Evolutionary conservation across 1,140 invertebrate species (phyloP).

Genomic region (Elymnias hypermnestra): DNA sequence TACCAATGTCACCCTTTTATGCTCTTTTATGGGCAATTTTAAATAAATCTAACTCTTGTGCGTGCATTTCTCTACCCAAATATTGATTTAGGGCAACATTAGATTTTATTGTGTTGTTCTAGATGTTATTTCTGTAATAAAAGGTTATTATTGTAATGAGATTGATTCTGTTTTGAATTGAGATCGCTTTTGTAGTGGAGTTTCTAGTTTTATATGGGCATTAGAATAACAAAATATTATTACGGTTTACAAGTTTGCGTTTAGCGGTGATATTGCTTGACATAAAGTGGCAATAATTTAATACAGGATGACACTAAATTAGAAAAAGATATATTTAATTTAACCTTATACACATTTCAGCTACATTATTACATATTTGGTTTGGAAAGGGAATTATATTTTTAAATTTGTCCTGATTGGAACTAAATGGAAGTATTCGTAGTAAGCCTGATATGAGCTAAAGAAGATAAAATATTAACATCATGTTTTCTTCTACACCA

Average conservation of each 20-base stretch:
- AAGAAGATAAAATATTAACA: no score
- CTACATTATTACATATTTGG: background rate
- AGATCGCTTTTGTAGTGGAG: constrained; percentile 1
- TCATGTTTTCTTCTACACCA: no score
- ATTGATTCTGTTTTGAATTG: constrained; percentile 16
- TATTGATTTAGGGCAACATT: constrained; percentile 33
- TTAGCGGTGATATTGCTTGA: no score
- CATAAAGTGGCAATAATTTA: no score
- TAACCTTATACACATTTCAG: constrained; percentile 4
- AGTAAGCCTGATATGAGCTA: no score
- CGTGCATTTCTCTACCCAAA: constrained; percentile 24
- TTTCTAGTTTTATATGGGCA: background rate
- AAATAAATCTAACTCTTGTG: constrained; percentile 9
- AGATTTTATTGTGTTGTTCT: constrained; percentile 30
- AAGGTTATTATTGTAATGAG: constrained; percentile 27
- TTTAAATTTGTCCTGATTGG: no score
- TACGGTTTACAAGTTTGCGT: no score
- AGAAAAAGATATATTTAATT: background rate
- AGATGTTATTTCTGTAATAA: constrained; percentile 20
- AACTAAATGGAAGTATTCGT: no score
- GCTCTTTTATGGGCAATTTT: constrained; percentile 32
- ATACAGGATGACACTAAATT: background rate
- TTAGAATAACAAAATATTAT: background rate
- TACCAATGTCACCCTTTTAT: constrained; percentile 65
- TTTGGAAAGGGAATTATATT: no score